Percentiles rank a stretch among this genome's conserved stretches.
phyloP scores from a whole-genome alignment of 1,140 invertebrate species.

The Drosophila simulans region DNA sequence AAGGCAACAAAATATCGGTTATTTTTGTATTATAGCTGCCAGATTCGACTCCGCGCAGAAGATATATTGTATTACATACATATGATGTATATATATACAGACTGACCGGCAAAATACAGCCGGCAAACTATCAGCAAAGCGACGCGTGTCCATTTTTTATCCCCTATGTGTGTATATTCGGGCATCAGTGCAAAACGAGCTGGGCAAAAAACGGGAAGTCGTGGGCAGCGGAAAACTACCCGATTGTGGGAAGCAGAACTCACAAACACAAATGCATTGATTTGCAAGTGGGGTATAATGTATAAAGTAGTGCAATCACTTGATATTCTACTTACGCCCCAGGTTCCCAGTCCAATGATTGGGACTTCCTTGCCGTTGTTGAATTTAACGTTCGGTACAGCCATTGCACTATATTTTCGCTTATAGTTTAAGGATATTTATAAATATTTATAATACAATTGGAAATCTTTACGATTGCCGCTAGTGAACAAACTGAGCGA shows the following conservation, averaged over 20 bases:
- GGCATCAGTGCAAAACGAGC: slow-evolving; percentile 15
- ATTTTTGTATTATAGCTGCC: slow-evolving; percentile 4
- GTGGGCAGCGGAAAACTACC: slow-evolving; percentile 57
- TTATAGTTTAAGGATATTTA: slow-evolving; percentile 36
- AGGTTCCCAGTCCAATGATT: slow-evolving; percentile 91
- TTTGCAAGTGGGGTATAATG: not conserved
- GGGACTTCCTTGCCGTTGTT: slow-evolving; percentile 89
- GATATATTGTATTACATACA: not conserved
- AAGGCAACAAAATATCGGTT: slow-evolving; percentile 6
- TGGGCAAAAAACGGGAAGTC: slow-evolving; percentile 29
- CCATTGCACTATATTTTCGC: slow-evolving; percentile 41
- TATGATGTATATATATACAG: not conserved
- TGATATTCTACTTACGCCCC: slow-evolving; percentile 87
- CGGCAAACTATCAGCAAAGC: slow-evolving; percentile 41
- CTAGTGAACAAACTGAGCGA: slow-evolving; percentile 29
- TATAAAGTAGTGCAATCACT: slow-evolving; percentile 14
- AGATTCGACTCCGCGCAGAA: slow-evolving; percentile 12
- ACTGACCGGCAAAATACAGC: slow-evolving; percentile 22
- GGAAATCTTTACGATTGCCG: not conserved
- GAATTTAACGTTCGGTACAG: slow-evolving; percentile 86
- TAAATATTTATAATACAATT: slow-evolving; percentile 12
- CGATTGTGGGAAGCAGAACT: slow-evolving; percentile 13
- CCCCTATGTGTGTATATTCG: not conserved
- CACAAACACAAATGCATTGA: not conserved
- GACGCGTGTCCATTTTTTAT: slow-evolving; percentile 29